Conservation (phyloP, 2,113 vertebrate species). For the Corythornis vintsioides region DNA sequence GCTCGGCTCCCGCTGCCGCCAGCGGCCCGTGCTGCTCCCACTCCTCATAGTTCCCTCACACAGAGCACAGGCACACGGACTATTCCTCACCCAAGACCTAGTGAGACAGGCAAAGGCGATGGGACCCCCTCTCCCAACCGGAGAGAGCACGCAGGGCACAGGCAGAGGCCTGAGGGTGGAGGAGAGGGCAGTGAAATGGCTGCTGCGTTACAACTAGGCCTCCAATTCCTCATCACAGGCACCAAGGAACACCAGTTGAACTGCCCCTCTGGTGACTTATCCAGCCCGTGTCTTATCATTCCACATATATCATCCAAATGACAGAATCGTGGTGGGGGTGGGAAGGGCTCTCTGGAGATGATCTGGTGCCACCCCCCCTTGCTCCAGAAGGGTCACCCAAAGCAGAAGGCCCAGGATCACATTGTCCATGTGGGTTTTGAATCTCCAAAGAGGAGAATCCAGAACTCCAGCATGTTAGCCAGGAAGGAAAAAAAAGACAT, state of each 20-base stretch:
- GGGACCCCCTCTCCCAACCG: not conserved
- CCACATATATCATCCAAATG: rapidly evolving
- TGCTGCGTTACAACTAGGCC: rapidly evolving
- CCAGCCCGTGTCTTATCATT: not conserved
- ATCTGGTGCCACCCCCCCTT: no score
- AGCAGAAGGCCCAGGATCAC: no score
- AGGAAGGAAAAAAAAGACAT: not conserved
- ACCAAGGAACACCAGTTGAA: not conserved
- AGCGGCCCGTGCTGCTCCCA: not conserved
- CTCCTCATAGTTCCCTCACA: rapidly evolving
- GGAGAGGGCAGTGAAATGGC: rapidly evolving
- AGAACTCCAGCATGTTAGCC: not conserved
- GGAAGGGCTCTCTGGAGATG: not conserved
- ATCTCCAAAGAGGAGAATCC: no score
- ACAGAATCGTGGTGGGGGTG: not conserved
- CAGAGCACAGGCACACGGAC: rapidly evolving
- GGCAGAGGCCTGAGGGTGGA: no score
- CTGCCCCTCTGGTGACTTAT: not conserved
- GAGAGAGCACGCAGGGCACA: not conserved
- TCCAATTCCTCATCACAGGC: rapidly evolving
- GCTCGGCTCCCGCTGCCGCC: not conserved
- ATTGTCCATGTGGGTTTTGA: no score
- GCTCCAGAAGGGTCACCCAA: no score
- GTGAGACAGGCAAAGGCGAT: not conserved
- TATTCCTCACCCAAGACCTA: not conserved